Base-by-base conservation (phyloP, 2,797 vertebrate species). In the Sitta carolinensis region DNA sequence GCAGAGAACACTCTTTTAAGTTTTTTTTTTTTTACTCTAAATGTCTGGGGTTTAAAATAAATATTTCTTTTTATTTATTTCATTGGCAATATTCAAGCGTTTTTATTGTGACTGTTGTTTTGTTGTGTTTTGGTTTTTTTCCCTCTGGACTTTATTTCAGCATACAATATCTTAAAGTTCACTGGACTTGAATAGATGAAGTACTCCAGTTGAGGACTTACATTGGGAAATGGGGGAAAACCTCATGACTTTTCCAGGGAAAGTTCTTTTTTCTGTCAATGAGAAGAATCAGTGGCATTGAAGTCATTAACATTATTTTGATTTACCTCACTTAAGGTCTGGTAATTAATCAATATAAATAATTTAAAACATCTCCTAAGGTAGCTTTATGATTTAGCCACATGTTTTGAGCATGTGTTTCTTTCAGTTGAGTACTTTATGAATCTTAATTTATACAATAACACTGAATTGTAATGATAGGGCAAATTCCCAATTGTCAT, bases 71-170 rank as follows among this genome's bases (percentile, higher is more conserved):
- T 67, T 6, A 45, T 34, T 64, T 89, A 36, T 87, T 82, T 91
- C 0, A 1, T 50, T 17, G 13, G 42, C 4, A 72, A 36, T 40
- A 42, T 51, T 68, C 79, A 1, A 27, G 75, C 19, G 30, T 89
- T 87, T 68, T 51, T 61, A 55, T 42, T 70, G 4, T 43, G 9
- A 1, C 2, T 58, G 7, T 7, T 50, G 13, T 19, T 30, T 69
- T 36, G 36, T 36, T 36, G 36, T 36, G 36, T 1, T 0, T 4
- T 29, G 3, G 2, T 10, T 1, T 18, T 18, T 51, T 55, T 26
- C 4, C 18, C 5, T 17, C 20, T 40, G 15, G 11, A 12, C 15
- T 75, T 15, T 13, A 47, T 54, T 84, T 89, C 2, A 4, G 14
- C 25, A 30, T 22, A 11, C 10, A 62, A 16, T 2, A 14, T 34